Conservation (phyloP, 1,140 invertebrate species). For the Pissodes strobi region DNA sequence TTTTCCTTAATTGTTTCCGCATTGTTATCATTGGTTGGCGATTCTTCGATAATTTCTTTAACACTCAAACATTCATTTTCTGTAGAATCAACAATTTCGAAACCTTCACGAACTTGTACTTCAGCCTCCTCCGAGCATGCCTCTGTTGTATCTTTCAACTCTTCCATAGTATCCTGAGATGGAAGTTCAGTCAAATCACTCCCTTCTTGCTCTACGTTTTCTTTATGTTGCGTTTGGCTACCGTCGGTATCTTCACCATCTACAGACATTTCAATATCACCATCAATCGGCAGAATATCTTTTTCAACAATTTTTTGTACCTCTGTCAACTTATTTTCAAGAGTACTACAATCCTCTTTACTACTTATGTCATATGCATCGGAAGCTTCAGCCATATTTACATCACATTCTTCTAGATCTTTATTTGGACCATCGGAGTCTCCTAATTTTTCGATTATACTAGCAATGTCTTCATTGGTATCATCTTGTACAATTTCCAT, state of each 20-base stretch:
- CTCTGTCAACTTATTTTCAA: not conserved
- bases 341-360: not conserved
- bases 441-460: not conserved
- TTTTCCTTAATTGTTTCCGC: too few relatives aligned
- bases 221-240: not conserved
- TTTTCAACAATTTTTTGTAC: too few relatives aligned
- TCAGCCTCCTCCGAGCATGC: not conserved
- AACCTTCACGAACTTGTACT: not conserved
- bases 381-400: not conserved
- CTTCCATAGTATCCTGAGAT: not conserved
- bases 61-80: not conserved
- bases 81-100: not conserved
- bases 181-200: not conserved
- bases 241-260: not conserved
- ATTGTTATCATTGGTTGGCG: too few relatives aligned
- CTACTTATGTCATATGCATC: not conserved
- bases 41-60: too few relatives aligned
- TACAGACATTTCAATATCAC: not conserved
- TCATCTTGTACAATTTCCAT: not conserved
- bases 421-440: conserved; percentile 1
- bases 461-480: not conserved
- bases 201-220: not conserved
- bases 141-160: not conserved
- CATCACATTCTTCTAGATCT: conserved; percentile 6
- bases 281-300: too few relatives aligned